Evolutionary conservation across 2,797 vertebrate genomes (phyloP).

Genomic region (Crocodylus rhombifer): DNA sequence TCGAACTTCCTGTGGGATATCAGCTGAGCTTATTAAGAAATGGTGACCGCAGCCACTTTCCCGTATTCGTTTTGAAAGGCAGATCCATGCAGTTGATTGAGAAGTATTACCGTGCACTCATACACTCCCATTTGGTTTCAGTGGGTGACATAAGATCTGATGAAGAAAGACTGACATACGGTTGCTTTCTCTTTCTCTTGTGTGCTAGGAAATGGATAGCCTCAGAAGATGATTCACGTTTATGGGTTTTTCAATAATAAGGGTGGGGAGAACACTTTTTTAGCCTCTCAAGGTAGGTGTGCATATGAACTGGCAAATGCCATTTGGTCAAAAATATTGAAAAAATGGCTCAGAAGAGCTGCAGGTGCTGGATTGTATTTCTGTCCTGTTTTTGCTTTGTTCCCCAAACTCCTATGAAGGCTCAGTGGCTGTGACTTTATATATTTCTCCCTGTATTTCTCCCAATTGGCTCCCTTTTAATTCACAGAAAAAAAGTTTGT

Average conservation of each 20-base stretch:
- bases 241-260: not conserved
- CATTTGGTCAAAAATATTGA: not conserved
- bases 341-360: not conserved
- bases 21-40: conserved; percentile 54
- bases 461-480: not conserved
- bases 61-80: conserved; percentile 36
- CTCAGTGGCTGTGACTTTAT: not conserved
- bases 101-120: conserved; percentile 12
- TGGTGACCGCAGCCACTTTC: not conserved
- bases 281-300: not conserved
- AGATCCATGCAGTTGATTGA: not conserved
- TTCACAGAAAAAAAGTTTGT: not conserved
- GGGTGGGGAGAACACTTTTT: not conserved
- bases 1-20: conserved; percentile 40
- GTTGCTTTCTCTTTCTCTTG: conserved; percentile 16
- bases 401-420: not conserved
- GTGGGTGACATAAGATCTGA: conserved; percentile 32
- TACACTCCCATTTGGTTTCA: conserved; percentile 35
- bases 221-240: not conserved
- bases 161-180: conserved; percentile 43
- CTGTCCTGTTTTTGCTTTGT: conserved; percentile 1
- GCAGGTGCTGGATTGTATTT: not conserved
- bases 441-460: not conserved
- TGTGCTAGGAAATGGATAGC: conserved; percentile 42
- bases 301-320: not conserved